phyloP scores from a whole-genome alignment of 2,113 vertebrate genomes.

The Chrysochloris asiatica region DNA sequence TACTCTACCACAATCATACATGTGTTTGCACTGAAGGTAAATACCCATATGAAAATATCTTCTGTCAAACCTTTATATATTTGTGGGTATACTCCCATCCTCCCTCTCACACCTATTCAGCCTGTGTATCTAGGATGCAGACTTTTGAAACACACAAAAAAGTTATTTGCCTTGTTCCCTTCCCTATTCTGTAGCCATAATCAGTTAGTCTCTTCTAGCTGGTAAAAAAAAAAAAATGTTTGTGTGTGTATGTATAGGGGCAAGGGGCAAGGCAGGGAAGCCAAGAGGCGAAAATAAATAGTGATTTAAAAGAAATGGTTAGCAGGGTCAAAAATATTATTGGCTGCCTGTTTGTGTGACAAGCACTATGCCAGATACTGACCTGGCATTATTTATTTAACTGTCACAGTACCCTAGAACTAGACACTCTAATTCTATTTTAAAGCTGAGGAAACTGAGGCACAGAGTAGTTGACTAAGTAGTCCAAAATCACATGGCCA shows the following conservation, averaged over 20 bases:
- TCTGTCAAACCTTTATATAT: too few relatives aligned
- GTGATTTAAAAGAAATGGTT: neutral
- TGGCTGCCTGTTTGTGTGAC: neutral
- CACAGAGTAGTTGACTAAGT: neutral
- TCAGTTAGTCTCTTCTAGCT: neutral
- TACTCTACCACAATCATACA: too few relatives aligned
- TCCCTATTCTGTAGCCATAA: neutral
- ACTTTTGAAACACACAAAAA: neutral
- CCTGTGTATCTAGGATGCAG: too few relatives aligned
- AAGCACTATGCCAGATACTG: too few relatives aligned
- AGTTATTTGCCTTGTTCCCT: neutral
- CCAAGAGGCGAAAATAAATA: neutral
- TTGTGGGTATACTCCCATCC: too few relatives aligned
- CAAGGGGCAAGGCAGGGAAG: neutral
- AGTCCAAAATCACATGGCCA: neutral
- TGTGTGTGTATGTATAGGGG: fast-evolving
- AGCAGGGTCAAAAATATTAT: neutral
- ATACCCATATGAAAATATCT: too few relatives aligned
- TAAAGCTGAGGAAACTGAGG: neutral
- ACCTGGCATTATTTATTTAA: too few relatives aligned
- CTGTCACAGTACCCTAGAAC: neutral
- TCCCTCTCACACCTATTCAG: too few relatives aligned
- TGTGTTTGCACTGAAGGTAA: too few relatives aligned
- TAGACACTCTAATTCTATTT: neutral
- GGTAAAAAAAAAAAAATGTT: too few relatives aligned